Percentiles rank a stretch among this genome's conserved stretches.
Evolutionary conservation across 2,113 vertebrate genomes (phyloP).

Genomic region (Casuarius casuarius): DNA sequence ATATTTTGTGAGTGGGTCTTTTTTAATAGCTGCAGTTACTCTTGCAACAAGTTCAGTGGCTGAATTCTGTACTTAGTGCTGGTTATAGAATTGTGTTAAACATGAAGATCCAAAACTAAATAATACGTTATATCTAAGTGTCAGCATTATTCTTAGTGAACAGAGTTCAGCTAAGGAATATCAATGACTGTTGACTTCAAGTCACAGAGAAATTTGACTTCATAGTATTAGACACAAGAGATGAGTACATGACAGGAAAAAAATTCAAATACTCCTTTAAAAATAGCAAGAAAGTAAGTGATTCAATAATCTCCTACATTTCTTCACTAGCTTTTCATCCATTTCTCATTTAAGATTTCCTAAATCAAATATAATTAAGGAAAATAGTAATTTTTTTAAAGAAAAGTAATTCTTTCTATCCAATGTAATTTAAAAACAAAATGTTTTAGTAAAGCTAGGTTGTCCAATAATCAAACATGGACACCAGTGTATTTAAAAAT

Average conservation of each 20-base stretch:
- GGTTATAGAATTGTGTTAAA: background rate
- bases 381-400: background rate
- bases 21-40: background rate
- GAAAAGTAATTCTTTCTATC: background rate
- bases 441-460: background rate
- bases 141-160: background rate
- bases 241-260: background rate
- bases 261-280: background rate
- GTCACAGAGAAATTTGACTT: background rate
- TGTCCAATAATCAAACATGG: background rate
- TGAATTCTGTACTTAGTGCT: background rate
- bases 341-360: background rate
- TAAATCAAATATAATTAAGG: background rate
- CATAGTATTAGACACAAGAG: background rate
- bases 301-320: background rate
- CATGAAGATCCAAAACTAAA: background rate
- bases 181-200: background rate
- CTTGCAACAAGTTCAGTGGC: background rate
- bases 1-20: background rate
- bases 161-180: background rate
- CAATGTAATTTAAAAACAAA: background rate
- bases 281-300: background rate
- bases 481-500: background rate
- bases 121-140: background rate
- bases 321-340: background rate